Evolutionary conservation across 2,888 invertebrate species (phyloP), one percentile per base, ranked within the genome.

Genomic region (Dasysyrphus tricinctus): DNA sequence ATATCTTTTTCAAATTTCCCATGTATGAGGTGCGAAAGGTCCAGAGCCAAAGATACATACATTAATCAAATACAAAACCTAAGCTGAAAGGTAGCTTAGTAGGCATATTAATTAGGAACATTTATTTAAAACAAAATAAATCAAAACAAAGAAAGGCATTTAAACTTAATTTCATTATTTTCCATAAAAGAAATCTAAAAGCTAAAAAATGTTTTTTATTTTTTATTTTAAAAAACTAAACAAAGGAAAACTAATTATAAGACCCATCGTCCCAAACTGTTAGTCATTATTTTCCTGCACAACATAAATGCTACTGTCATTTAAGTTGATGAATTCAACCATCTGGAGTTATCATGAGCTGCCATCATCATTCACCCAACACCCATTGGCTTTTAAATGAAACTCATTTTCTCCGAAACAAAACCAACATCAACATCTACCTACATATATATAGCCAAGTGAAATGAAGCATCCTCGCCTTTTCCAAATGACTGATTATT

Each of bases 401-500:
- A 81, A 72, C 16, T 19, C 37, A 69, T 24, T 75, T 54, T 47
- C 14, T 67, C 24, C 7, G 5, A 44, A 49, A 37, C 16, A 32
- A 61, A 61, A 63, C 54, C 24, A 24, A 24, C 24, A 24, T 3
- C 24, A 39, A 16, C 42, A 12, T 29, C 24, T 32, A 37, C 14
- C 1, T 11, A 7, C 8, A 5, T 4, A 1, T 19, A 5, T 4
- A 1, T 19, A 4, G 12, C 5, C 24, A n/a, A 57, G 29, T 42
- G 19, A 47, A 42, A 49, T 42, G 47, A 65, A 73, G 24, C 65
- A 72, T 32, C 56, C 54, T 69, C 29, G 29, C 49, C n/a, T 37
- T 39, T 39, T 42, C 65, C 57, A 82, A 73, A 73, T 54, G 67
- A 34, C 42, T 59, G 32, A 73, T 77, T 59, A 61, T 69, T 73